Evolutionary conservation across 2,888 invertebrate species (phyloP), one percentile per base, ranked within the genome.

Genomic region (Entomobrya multifasciata): DNA sequence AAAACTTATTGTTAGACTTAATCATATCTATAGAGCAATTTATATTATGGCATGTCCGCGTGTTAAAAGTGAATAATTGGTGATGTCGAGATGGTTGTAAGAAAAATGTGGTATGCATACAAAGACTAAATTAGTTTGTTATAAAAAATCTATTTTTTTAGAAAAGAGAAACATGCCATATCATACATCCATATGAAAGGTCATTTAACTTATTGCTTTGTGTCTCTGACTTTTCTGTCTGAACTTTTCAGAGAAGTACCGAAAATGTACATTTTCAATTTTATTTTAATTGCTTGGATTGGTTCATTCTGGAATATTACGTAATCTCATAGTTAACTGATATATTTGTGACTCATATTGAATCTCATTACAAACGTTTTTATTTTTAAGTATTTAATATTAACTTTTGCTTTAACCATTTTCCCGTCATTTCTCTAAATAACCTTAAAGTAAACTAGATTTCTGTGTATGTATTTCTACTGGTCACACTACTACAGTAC

Each of bases 1-100:
- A 70, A 70, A 47, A 15, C 47, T 41, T 65, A 65, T 65, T 65
- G 65, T 65, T 65, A 25, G 70, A n/a, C n/a, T 70, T 47, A 70
- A 70, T 70, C 47, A 67, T 41, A 11, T 67, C 36, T 36, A 44
- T 6, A 44, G 44, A 44, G 6, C 8, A 44, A 11, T 8, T 8
- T 44, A 44, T 49, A 49, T n/a, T 15, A n/a, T 36, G 36, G 8
- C 4, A n/a, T 47, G 47, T 70, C 10, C 57, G 25, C 25, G 25
- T 20, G 13, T 47, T 36, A 70, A 17, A 49, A 44, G 44, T 70
- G 47, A 25, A 47, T 49, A 70, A 70, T 70, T 70, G 70, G 47
- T 20, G 47, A 65, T 30, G 65, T 17, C 10, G 65, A 70, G 44
- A 30, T 30, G 5, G 17, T 65, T 36, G 13, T 60, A n/a, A 17